Evolutionary conservation across 2,888 invertebrate species (phyloP).

Genomic region (Noctua fimbriata): DNA sequence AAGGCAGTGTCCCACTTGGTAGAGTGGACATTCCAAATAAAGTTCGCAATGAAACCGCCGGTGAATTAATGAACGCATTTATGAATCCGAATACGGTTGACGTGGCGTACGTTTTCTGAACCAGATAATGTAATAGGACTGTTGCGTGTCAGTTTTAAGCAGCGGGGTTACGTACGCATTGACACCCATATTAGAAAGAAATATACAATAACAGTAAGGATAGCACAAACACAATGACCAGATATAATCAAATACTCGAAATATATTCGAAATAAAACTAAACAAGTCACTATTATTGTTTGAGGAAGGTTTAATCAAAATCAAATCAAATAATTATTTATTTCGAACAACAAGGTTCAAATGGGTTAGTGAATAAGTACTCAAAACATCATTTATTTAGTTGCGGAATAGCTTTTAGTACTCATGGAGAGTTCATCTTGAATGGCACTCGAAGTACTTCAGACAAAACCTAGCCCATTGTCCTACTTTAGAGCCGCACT

Average conservation of each 20-base stretch:
- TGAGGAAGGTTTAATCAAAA: not conserved
- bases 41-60: constrained; percentile 75
- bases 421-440: constrained; percentile 1
- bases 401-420: not conserved
- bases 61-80: constrained; percentile 73
- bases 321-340: no score
- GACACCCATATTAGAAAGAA: constrained; percentile 30
- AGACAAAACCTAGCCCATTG: constrained; percentile 16
- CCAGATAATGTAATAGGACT: constrained; percentile 48
- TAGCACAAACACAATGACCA: not conserved
- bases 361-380: no score
- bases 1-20: constrained; percentile 76
- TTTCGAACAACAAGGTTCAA: no score
- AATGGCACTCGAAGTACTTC: not conserved
- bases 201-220: constrained; percentile 40
- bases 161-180: constrained; percentile 49
- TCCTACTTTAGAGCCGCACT: constrained; percentile 29
- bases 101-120: constrained; percentile 34
- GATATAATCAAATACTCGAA: not conserved
- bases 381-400: not conserved
- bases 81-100: constrained; percentile 57
- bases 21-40: constrained; percentile 75
- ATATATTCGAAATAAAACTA: not conserved
- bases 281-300: no score
- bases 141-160: constrained; percentile 55